Base-by-base conservation (phyloP, 2,797 vertebrate species). In the Eurystomus glaucurus region DNA sequence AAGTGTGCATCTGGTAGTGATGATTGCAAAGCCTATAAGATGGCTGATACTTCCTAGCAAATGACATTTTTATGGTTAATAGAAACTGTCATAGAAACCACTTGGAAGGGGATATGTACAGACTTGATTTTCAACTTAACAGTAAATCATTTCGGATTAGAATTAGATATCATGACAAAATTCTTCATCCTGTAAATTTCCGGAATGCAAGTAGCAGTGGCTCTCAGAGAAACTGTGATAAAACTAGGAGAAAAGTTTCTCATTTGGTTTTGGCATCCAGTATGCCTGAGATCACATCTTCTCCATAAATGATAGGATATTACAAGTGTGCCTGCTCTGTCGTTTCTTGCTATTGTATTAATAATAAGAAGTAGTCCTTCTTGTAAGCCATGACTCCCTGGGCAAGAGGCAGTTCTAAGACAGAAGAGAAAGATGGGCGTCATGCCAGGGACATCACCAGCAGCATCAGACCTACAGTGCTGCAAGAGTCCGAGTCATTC, bases 31-130 rank as follows among this genome's bases (percentile, higher is more conserved):
- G 91, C 90, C 87, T 94, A 35, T 97, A 96, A 96, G 97, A 95
- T 96, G 96, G 94, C 89, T 97, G 96, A 88, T 96, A 84, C 90
- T 96, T 97, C 94, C 95, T 83, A 96, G 95, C 88, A 96, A 95
- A 83, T 98, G 96, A 97, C 94, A 91, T 96, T 97, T 97, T 97
- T 97, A 97, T 96, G 96, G 96, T 96, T 97, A 94, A 95, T 94
- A 94, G 91, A 95, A 97, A 95, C 87, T 95, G 93, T 96, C 88
- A 94, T 12, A 90, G 94, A 95, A 97, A 93, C 94, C 93, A 92
- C 91, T 97, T 89, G 88, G 79, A 96, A 54, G 31, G 87, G 93
- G 82, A 96, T 96, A 95, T 81, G 92, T 94, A 94, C 88, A 81
- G 88, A 54, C 79, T 96, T 97, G 93, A 95, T 96, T 97, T 96